These are phyloP conservation scores for Thumatha senex DNA, from an alignment of 2,888 invertebrate genomes.

Conservation along the genomic window DNA sequence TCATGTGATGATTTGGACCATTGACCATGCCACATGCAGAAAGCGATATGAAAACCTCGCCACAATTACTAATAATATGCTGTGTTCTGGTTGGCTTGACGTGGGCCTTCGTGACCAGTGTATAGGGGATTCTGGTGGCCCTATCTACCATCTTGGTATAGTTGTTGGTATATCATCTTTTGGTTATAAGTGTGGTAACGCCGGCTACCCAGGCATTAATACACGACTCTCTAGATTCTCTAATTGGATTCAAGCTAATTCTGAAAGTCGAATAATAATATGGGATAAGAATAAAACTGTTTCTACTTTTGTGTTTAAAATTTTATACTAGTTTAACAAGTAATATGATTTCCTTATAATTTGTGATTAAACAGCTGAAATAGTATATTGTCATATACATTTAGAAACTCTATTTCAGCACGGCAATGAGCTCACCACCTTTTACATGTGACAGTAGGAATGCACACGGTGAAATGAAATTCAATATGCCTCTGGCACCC, in stretches of 20 bases:
- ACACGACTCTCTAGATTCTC: neutral
- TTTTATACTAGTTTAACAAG: constrained; percentile 9
- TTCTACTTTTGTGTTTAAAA: neutral
- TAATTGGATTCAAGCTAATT: neutral
- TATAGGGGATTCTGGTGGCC: neutral
- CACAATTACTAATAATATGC: neutral
- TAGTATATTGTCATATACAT: no score
- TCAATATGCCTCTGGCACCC: no score
- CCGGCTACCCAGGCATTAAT: neutral
- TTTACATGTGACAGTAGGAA: no score
- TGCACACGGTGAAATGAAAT: no score
- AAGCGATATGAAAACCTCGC: no score
- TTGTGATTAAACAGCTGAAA: no score
- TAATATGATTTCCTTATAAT: no score
- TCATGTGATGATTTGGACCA: no score
- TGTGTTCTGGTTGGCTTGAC: neutral
- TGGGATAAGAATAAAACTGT: neutral
- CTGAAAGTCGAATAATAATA: neutral
- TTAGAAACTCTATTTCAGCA: no score
- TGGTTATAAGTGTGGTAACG: neutral
- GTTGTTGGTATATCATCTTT: neutral
- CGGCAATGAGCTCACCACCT: no score
- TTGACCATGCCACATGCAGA: no score
- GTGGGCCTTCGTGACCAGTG: neutral
- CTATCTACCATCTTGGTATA: neutral